A percentile compares a stretch with the other conserved stretches of the same genome.
Evolutionary conservation across 2,888 invertebrate genomes (phyloP).

Genomic region (Aphelenchoides bicaudatus): DNA sequence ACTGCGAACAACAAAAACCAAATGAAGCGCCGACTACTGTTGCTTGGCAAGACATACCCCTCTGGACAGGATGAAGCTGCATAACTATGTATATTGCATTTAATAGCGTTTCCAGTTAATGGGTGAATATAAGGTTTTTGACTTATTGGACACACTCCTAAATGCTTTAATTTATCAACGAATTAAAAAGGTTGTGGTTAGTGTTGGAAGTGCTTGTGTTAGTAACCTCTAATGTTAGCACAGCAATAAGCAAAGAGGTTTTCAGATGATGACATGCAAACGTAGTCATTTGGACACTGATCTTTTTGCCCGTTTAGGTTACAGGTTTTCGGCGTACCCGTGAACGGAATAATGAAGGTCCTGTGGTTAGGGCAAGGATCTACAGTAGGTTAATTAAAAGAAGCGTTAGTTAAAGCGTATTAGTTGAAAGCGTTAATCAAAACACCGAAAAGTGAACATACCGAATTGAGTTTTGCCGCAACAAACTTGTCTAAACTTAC

Average conservation of each 20-base stretch:
- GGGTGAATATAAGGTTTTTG: constrained; percentile 34
- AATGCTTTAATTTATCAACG: neutral
- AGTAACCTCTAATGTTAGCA: constrained; percentile 18
- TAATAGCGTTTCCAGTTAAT: constrained; percentile 31
- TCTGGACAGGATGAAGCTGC: constrained; percentile 24
- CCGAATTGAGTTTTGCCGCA: constrained; percentile 32
- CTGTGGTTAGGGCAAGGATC: constrained; percentile 33
- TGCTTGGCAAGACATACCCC: constrained; percentile 20
- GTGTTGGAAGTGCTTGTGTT: no score
- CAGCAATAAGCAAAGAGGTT: constrained; percentile 28
- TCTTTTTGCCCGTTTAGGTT: constrained; percentile 20
- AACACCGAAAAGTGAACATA: neutral
- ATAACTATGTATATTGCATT: constrained; percentile 26
- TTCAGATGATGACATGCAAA: constrained; percentile 24
- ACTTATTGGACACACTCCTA: constrained; percentile 32
- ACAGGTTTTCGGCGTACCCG: constrained; percentile 27
- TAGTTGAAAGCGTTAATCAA: neutral
- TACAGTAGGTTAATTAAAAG: constrained; percentile 17
- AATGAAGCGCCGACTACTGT: constrained; percentile 23
- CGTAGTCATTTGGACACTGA: constrained; percentile 33
- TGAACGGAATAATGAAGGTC: constrained; percentile 29
- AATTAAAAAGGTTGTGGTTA: neutral
- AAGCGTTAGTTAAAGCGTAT: constrained; percentile 7
- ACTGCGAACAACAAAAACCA: constrained; percentile 36
- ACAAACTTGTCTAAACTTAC: constrained; percentile 34